Evolutionary conservation across 2,888 invertebrate genomes (phyloP), one percentile per base, ranked within the genome.

Genomic region (Limenitis camilla): DNA sequence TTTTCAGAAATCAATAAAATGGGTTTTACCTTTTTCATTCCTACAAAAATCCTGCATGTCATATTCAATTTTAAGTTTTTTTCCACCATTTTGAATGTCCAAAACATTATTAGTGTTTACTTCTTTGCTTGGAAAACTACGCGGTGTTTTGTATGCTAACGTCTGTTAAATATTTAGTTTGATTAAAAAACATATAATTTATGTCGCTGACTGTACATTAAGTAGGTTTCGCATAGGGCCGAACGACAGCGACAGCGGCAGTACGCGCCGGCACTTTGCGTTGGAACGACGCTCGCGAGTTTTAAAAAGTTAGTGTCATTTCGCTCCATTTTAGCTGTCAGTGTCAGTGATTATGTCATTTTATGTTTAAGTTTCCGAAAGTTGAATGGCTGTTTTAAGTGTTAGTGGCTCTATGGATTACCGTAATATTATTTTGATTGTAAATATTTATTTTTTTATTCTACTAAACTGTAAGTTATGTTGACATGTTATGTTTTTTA

Each of bases 251-350:
- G 53, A 59, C 50, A 36, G 54, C 60, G 64, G 61, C 67, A 72
- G 72, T 72, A 63, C 61, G 61, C 63, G 68, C 64, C 63, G 71
- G 53, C 57, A 66, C 62, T 60, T 63, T 61, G 69, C 63, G 61
- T 53, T 52, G 62, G 47, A 30, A 52, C 44, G 65, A 67, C 66
- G 70, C 60, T 56, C 54, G 56, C 36, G 53, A 35, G 40, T 60
- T 54, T 52, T 56, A 60, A 55, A 54, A 47, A 54, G 50, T 56
- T 56, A 58, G 55, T 63, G 62, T 60, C 60, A 55, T 61, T 68
- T 66, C 57, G 62, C 65, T 63, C 67, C 61, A 63, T 61, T 60
- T 62, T 58, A 56, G 29, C 35, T 61, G 67, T 61, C 63, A 62
- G 56, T 53, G 52, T 49, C 47, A 55, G 53, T 49, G 53, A 31